Conservation (phyloP, 2,888 invertebrate genomes). For the Leptopilina syphax region DNA sequence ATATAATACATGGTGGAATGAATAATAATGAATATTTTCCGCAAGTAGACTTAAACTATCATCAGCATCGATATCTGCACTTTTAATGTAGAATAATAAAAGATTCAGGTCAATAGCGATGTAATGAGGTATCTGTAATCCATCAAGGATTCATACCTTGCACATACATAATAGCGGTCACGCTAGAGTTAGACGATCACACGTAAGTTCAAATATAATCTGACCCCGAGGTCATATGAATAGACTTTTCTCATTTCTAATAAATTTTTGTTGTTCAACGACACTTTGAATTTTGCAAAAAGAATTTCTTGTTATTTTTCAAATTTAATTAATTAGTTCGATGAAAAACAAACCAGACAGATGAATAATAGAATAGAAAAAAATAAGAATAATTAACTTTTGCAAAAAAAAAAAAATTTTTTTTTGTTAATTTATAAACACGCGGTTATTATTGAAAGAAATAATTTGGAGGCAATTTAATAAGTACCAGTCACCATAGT, state of each 20-base stretch:
- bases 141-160: constrained; percentile 53
- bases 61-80: constrained; percentile 41
- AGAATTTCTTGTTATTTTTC: too few species aligned
- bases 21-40: constrained; percentile 70
- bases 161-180: constrained; percentile 54
- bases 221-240: constrained; percentile 7
- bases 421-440: neutral
- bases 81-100: constrained; percentile 66
- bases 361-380: too few species aligned
- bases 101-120: constrained; percentile 71
- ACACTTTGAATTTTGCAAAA: neutral
- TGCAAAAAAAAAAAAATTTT: too few species aligned
- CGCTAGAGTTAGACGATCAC: constrained; percentile 47
- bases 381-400: too few species aligned
- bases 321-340: too few species aligned
- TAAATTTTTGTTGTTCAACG: neutral
- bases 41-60: constrained; percentile 55
- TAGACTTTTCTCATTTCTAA: neutral
- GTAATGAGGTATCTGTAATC: constrained; percentile 68
- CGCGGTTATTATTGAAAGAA: constrained; percentile 62
- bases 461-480: constrained; percentile 73
- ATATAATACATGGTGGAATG: constrained; percentile 55
- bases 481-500: constrained; percentile 73
- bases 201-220: constrained; percentile 48
- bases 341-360: too few species aligned